These are phyloP conservation scores for Chloebia gouldiae DNA, from an alignment of 2,113 vertebrate species.

Conservation along the genomic window DNA sequence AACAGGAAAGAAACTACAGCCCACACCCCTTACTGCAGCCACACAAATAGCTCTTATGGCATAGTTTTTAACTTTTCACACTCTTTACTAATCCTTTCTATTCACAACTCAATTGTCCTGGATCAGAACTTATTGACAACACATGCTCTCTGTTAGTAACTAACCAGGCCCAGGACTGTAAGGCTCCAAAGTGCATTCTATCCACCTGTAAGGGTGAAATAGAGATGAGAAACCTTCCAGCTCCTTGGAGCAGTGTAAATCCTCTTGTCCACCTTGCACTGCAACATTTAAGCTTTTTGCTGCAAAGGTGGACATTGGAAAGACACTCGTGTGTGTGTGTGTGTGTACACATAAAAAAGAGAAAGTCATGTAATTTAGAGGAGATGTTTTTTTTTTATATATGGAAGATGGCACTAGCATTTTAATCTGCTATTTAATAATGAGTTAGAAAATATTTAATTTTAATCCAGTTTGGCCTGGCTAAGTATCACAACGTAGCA, in stretches of 20 bases:
- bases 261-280: not conserved
- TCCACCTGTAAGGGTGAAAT: not conserved
- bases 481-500: not conserved
- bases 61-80: not conserved
- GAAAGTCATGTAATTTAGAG: not conserved
- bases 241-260: not conserved
- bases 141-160: not conserved
- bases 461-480: not conserved
- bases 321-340: not conserved
- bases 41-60: not conserved
- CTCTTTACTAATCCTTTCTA: not conserved
- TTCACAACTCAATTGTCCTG: not conserved
- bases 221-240: not conserved
- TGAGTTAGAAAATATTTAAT: not conserved
- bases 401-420: not conserved
- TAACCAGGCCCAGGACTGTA: not conserved
- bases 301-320: not conserved
- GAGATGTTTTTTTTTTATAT: not conserved
- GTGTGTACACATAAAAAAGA: not conserved
- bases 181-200: not conserved
- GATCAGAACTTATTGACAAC: not conserved
- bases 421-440: not conserved
- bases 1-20: not conserved
- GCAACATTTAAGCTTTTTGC: not conserved
- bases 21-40: not conserved